Evolutionary conservation across 2,797 vertebrate genomes (phyloP).

Genomic region (Chrysocyon brachyurus): DNA sequence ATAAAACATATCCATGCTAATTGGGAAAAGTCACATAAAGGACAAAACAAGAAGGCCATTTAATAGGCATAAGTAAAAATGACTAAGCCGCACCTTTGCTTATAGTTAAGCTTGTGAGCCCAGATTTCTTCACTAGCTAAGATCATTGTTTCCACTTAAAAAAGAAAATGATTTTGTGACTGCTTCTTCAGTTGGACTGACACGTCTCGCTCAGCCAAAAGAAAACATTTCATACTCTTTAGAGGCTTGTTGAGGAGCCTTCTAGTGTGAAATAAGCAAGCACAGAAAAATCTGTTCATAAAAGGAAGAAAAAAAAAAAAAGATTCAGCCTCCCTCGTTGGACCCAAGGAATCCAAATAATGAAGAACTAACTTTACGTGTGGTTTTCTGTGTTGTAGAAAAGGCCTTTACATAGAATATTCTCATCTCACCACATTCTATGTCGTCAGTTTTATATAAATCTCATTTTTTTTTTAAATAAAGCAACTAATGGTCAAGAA

Average conservation of each 20-base stretch:
- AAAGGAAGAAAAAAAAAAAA: not conserved
- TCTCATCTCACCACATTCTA: not conserved
- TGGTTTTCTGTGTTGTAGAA: not conserved
- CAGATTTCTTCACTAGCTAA: not conserved
- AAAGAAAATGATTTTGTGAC: not conserved
- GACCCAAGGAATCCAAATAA: not conserved
- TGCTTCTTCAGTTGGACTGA: slow-evolving; percentile 1
- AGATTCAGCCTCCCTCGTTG: not conserved
- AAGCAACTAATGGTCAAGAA: not conserved
- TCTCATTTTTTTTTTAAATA: not conserved
- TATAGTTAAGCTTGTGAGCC: not conserved
- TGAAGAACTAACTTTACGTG: not conserved
- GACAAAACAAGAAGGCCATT: slow-evolving; percentile 57
- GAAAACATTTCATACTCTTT: slow-evolving; percentile 17
- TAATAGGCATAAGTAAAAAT: slow-evolving; percentile 21
- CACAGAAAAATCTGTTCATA: not conserved
- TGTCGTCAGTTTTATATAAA: not conserved
- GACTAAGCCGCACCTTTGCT: not conserved
- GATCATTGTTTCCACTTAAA: slow-evolving; percentile 28
- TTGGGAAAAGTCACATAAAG: slow-evolving; percentile 67
- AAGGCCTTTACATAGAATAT: not conserved
- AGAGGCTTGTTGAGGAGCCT: not conserved
- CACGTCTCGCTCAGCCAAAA: not conserved
- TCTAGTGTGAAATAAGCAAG: not conserved
- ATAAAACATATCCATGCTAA: slow-evolving; percentile 62